Conservation (phyloP, 2,888 invertebrate genomes). For the Nudaria mundana region DNA sequence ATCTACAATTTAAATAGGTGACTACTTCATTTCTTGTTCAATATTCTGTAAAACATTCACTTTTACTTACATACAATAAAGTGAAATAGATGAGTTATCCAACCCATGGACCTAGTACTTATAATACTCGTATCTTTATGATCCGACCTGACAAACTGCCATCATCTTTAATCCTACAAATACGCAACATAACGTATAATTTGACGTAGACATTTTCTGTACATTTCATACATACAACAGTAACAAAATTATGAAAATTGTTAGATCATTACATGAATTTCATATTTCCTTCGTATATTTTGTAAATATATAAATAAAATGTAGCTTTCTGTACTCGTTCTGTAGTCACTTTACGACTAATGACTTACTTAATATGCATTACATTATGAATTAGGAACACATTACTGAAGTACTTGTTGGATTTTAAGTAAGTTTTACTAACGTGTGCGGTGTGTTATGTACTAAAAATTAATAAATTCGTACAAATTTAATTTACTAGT, state of each 20-base stretch:
- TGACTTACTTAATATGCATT: background rate
- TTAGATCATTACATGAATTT: slow-evolving; percentile 16
- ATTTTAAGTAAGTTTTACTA: background rate
- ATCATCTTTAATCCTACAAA: slow-evolving; percentile 53
- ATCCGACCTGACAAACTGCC: slow-evolving; percentile 26
- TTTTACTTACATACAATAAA: too few relatives aligned
- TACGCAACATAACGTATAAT: slow-evolving; percentile 44
- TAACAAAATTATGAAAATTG: slow-evolving; percentile 20
- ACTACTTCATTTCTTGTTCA: too few relatives aligned
- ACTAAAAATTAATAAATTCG: too few relatives aligned
- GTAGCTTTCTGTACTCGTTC: slow-evolving; percentile 3
- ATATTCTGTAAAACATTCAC: too few relatives aligned
- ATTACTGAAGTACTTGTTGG: background rate
- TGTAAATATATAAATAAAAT: slow-evolving; percentile 5
- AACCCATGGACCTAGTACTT: too few relatives aligned
- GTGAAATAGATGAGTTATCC: too few relatives aligned
- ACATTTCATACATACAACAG: slow-evolving; percentile 30
- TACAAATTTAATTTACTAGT: too few relatives aligned
- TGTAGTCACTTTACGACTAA: slow-evolving; percentile 8
- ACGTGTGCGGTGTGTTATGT: background rate
- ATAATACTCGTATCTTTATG: too few relatives aligned
- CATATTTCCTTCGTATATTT: slow-evolving; percentile 2
- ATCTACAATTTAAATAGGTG: too few relatives aligned
- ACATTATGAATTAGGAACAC: background rate
- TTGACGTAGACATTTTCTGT: slow-evolving; percentile 33